Percentiles rank a stretch among this genome's conserved stretches.
These are phyloP conservation scores for Zaprionus vittiger DNA, from an alignment of 1,140 invertebrate species.

Conservation along the genomic window DNA sequence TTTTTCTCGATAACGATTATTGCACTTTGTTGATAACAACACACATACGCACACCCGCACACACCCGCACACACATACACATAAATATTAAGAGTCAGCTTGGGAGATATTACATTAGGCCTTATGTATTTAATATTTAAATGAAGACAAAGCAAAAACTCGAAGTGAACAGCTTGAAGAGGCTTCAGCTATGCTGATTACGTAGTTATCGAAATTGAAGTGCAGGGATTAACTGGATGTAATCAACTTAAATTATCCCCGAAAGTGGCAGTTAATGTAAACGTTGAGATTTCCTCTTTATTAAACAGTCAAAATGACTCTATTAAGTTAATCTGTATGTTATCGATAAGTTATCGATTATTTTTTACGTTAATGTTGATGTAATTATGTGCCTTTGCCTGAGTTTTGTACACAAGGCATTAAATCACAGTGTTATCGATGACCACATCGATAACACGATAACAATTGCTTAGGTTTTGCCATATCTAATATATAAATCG, in stretches of 20 bases:
- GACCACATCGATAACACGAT: background rate
- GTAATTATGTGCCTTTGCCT: background rate
- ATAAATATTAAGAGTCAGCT: slow-evolving; percentile 12
- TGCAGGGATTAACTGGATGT: background rate
- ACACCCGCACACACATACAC: slow-evolving; percentile 2
- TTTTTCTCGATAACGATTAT: slow-evolving; percentile 73
- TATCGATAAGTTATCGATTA: background rate
- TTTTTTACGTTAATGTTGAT: background rate
- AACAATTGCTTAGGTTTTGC: no score
- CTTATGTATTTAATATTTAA: slow-evolving; percentile 26
- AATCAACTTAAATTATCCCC: background rate
- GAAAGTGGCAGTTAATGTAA: background rate
- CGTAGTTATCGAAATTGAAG: slow-evolving; percentile 2
- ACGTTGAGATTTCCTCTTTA: background rate
- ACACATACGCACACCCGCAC: slow-evolving; percentile 7
- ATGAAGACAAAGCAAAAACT: background rate
- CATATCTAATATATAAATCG: no score
- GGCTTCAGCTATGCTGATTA: background rate
- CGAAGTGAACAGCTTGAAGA: background rate
- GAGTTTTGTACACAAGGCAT: no score
- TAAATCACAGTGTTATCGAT: background rate
- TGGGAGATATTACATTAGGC: slow-evolving; percentile 23
- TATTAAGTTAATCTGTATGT: background rate
- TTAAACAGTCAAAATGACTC: background rate
- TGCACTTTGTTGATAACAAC: slow-evolving; percentile 42